Base-by-base conservation (phyloP, 2,113 vertebrate species). In the Syrrhaptes paradoxus region DNA sequence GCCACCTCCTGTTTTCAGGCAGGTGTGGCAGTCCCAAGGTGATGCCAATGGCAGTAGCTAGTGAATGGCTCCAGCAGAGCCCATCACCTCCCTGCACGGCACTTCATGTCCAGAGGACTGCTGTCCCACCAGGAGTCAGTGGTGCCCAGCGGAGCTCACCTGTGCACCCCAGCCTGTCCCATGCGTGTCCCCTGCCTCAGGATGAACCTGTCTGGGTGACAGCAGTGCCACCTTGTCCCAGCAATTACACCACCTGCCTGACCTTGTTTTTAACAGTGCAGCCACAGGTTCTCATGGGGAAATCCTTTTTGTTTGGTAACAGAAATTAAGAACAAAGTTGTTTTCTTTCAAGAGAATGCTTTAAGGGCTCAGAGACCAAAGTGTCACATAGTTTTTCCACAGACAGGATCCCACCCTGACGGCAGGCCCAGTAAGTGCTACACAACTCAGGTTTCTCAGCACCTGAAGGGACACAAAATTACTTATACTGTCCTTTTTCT, bases 101-200 rank as follows among this genome's bases (percentile, higher is more conserved):
- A 31, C 41, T n/a, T 38, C 28, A 8, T 13, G 45, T 17, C 63
- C 10, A 1, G 15, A 7, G 58, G 34, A 41, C 22, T 28, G 4
- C 26, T 2, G 13, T 5, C 49, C 6, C 57, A 6, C 15, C 16
- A 3, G 31, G 15, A 62, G 57, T 2, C 15, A 22, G 29, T 1
- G 5, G 41, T 8, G 14, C 38, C 4, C 9, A 18, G 49, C 8
- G 3, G 54, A 17, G 45, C 7, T 20, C 31, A 3, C 54, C 38
- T 14, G 45, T 4, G 8, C 12, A 18, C 66, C 45, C n/a, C 4
- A 4, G 31, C 17, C 14, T 8, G 20, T 41, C 10, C 38, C 12
- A 11, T 41, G 38, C 10, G 7, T 5, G 11, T 34, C 22, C n/a
- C 45, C 25, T 8, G 46, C 29, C 2, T 2, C 36, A 25, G 4